Evolutionary conservation across 92 coral and sea anemone species (phyloP).

Genomic region (Parazoanthus swiftii): DNA sequence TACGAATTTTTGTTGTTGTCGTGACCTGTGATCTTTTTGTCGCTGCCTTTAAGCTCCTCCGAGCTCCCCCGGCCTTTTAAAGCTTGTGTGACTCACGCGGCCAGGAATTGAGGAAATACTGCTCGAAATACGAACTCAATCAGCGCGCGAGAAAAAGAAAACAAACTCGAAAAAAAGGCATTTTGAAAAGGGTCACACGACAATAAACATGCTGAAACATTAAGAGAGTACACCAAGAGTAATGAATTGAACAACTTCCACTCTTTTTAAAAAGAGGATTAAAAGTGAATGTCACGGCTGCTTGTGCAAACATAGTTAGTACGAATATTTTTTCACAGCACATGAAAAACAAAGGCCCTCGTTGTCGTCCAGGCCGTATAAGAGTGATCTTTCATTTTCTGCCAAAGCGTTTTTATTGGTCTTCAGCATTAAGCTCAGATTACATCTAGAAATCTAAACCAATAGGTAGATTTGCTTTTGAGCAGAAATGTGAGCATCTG

Average conservation of each 20-base stretch:
- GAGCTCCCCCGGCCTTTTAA: no score
- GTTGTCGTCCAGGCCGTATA: constrained; percentile 35
- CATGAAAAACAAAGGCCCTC: constrained; percentile 22
- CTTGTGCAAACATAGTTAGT: neutral
- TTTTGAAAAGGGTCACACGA: neutral
- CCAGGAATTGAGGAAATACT: no score
- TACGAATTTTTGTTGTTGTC: no score
- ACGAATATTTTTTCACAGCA: neutral
- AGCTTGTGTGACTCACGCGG: no score
- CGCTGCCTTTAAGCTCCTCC: no score
- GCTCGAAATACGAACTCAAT: neutral
- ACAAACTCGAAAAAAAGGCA: neutral
- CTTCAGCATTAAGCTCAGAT: constrained; percentile 21
- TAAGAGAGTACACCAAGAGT: neutral
- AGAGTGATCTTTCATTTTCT: constrained; percentile 33
- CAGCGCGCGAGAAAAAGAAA: neutral
- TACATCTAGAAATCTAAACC: constrained; percentile 27
- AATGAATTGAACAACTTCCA: neutral
- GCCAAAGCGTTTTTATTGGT: constrained; percentile 19
- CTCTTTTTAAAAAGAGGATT: neutral
- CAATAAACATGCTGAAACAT: neutral
- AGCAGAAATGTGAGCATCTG: constrained; percentile 5
- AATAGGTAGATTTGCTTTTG: constrained; percentile 6
- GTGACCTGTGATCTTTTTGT: no score
- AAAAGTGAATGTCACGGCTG: neutral